A percentile compares a stretch with the other conserved stretches of the same genome.
phyloP scores from a whole-genome alignment of 2,113 vertebrate genomes.

The Spheniscus mendiculus region DNA sequence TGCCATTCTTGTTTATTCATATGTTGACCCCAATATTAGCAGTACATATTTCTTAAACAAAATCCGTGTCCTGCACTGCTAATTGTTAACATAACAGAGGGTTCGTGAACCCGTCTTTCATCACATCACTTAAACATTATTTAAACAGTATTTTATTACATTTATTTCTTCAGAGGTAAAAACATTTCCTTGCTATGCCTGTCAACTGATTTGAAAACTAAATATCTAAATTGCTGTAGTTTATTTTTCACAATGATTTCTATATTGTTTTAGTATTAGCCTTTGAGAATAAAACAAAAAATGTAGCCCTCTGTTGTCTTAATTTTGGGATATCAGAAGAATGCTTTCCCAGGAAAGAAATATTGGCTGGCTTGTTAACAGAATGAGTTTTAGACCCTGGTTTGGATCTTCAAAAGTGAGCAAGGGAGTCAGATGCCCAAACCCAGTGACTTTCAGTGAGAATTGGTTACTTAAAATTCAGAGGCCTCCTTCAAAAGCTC shows the following conservation, averaged over 20 bases:
- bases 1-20: slow-evolving; percentile 11
- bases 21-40: slow-evolving; percentile 36
- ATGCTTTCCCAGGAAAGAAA: slow-evolving; percentile 33
- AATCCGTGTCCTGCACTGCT: slow-evolving; percentile 39
- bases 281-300: slow-evolving; percentile 29
- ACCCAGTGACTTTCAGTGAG: slow-evolving; percentile 26
- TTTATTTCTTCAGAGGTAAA: slow-evolving; percentile 62
- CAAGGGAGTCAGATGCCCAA: not conserved
- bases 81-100: slow-evolving; percentile 57
- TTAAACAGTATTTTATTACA: slow-evolving; percentile 67
- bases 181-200: slow-evolving; percentile 55
- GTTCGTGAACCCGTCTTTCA: slow-evolving; percentile 62
- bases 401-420: slow-evolving; percentile 29
- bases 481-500: slow-evolving; percentile 40
- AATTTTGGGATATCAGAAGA: slow-evolving; percentile 3
- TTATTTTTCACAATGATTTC: slow-evolving; percentile 48
- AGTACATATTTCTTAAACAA: slow-evolving; percentile 58
- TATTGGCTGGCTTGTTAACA: not conserved
- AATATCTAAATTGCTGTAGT: slow-evolving; percentile 45
- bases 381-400: not conserved
- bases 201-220: slow-evolving; percentile 64
- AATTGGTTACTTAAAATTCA: slow-evolving; percentile 36
- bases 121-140: slow-evolving; percentile 67
- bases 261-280: slow-evolving; percentile 15
- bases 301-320: slow-evolving; percentile 1